These are phyloP conservation scores for Corythornis madagascariensis DNA, from an alignment of 2,113 vertebrate species.

Conservation along the genomic window DNA sequence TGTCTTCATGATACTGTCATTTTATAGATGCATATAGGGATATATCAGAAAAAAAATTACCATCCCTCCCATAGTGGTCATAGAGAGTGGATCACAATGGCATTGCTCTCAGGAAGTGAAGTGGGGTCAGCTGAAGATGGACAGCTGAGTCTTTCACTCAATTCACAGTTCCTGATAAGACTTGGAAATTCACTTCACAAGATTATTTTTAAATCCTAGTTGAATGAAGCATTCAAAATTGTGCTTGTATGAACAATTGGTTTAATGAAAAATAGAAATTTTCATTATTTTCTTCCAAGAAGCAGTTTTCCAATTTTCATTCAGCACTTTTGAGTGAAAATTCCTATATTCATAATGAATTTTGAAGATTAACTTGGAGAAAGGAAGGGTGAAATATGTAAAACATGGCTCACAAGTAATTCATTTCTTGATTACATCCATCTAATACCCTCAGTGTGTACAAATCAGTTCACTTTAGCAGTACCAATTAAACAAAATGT, in stretches of 20 bases:
- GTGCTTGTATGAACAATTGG: rapidly evolving
- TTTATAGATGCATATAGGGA: rapidly evolving
- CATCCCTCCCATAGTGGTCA: neutral
- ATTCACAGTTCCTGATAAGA: neutral
- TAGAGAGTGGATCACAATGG: neutral
- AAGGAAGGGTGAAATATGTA: neutral
- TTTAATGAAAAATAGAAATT: neutral
- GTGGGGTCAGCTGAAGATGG: neutral
- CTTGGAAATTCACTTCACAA: neutral
- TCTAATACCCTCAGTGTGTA: neutral
- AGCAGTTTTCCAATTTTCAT: neutral
- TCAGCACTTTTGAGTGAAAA: neutral
- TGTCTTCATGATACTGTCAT: neutral
- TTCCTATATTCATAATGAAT: neutral
- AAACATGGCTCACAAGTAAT: neutral
- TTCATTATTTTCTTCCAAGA: neutral
- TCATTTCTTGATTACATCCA: neutral
- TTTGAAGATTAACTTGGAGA: neutral
- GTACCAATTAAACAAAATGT: neutral
- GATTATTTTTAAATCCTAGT: neutral
- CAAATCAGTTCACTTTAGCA: neutral
- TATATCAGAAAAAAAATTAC: neutral
- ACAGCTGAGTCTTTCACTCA: neutral
- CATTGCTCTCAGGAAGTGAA: neutral
- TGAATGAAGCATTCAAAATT: neutral